Evolutionary conservation across 2,888 invertebrate genomes (phyloP).

Genomic region (Drosophila kambysellisi): DNA sequence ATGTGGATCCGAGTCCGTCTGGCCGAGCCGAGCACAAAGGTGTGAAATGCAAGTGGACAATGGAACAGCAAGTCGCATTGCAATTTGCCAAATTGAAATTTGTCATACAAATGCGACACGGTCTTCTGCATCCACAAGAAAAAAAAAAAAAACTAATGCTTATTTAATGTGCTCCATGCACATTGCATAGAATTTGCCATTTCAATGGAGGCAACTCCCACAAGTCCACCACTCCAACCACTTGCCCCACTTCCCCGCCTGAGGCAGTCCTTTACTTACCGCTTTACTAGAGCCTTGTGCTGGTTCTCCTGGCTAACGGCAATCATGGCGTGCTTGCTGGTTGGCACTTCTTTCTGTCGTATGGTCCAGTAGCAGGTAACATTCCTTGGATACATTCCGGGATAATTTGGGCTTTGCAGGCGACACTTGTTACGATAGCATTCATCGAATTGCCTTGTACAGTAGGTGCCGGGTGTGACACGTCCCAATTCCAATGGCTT

Average conservation of each 20-base stretch:
- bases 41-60: conserved; percentile 33
- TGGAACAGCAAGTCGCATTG: conserved; percentile 45
- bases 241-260: too few relatives aligned
- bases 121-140: conserved; percentile 40
- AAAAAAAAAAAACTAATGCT: conserved; percentile 59
- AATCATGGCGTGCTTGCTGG: conserved; percentile 96
- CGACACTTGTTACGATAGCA: conserved; percentile 94
- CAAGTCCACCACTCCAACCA: neutral
- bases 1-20: conserved; percentile 12
- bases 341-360: conserved; percentile 93
- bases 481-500: conserved; percentile 93
- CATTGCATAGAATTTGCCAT: conserved; percentile 51
- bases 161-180: conserved; percentile 71
- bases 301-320: conserved; percentile 92
- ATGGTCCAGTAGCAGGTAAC: conserved; percentile 96
- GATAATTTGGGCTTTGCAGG: conserved; percentile 95
- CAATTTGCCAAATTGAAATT: conserved; percentile 78
- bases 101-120: conserved; percentile 70
- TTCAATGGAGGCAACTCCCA: conserved; percentile 25
- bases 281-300: conserved; percentile 86
- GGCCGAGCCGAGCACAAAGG: conserved; percentile 17
- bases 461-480: conserved; percentile 93
- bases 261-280: conserved; percentile 68
- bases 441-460: conserved; percentile 93
- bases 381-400: conserved; percentile 92